phyloP scores from a whole-genome alignment of 2,888 invertebrate species.

The Patella depressa region DNA sequence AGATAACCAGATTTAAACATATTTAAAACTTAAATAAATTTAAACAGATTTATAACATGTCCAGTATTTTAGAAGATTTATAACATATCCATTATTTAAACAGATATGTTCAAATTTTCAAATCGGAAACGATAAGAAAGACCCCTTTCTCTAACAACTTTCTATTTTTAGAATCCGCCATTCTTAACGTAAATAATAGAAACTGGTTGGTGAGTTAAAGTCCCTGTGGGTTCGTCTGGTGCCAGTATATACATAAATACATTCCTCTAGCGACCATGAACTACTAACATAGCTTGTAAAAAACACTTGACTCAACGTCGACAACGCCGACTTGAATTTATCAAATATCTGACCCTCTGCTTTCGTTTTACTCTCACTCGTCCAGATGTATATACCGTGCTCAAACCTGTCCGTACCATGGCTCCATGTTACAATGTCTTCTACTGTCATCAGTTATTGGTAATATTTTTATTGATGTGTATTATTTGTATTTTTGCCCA shows the following conservation, averaged over 20 bases:
- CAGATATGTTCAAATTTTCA: too few relatives aligned
- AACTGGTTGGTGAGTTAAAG: too few relatives aligned
- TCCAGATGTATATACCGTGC: not conserved
- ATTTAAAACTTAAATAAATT: too few relatives aligned
- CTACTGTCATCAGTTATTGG: not conserved
- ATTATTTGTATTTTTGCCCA: conserved; percentile 27
- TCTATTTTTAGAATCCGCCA: too few relatives aligned
- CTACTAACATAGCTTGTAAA: not conserved
- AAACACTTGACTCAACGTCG: not conserved
- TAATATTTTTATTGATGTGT: not conserved
- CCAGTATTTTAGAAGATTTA: too few relatives aligned
- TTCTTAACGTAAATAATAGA: too few relatives aligned
- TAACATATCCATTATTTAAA: too few relatives aligned
- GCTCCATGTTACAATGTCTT: not conserved
- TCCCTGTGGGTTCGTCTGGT: not conserved
- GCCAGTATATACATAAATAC: not conserved
- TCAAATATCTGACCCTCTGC: not conserved
- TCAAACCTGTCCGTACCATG: not conserved
- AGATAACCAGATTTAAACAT: too few relatives aligned
- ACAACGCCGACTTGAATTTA: not conserved
- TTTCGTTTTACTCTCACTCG: not conserved
- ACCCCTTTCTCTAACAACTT: too few relatives aligned
- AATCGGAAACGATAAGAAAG: too few relatives aligned
- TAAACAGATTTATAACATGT: too few relatives aligned
- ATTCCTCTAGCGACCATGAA: conserved; percentile 3